A percentile compares a stretch with the other conserved stretches of the same genome.
Evolutionary conservation across 2,113 vertebrate genomes (phyloP).

Genomic region (Pica pica): DNA sequence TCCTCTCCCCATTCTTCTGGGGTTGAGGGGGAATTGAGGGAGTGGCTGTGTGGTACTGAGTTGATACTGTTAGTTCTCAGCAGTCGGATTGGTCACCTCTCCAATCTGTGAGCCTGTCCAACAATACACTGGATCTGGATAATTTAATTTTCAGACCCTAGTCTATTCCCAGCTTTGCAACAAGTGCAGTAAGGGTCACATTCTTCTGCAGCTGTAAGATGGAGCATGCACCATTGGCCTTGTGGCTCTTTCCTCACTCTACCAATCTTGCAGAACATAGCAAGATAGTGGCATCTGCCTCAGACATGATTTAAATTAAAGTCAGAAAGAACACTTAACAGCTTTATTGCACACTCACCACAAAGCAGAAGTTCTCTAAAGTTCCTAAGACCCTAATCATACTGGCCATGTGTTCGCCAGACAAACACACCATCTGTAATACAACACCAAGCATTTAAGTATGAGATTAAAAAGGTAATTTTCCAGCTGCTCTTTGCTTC

Average conservation of each 20-base stretch:
- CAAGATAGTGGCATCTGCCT: not conserved
- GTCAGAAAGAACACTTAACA: not conserved
- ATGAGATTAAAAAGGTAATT: conserved; percentile 3
- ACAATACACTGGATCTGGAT: not conserved
- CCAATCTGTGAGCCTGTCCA: not conserved
- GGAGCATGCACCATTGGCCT: fast-evolving
- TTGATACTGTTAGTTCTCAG: not conserved
- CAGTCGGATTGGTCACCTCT: not conserved
- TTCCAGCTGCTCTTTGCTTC: not conserved
- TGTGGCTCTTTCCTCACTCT: not conserved
- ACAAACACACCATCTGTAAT: not conserved
- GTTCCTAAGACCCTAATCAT: not conserved
- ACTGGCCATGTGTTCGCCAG: not conserved
- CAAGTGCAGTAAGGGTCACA: not conserved
- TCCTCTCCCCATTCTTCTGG: not conserved
- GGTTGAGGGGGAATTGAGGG: not conserved
- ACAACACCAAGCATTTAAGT: not conserved
- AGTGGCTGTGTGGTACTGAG: not conserved
- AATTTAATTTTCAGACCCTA: not conserved
- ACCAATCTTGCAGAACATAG: not conserved
- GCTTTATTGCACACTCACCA: not conserved
- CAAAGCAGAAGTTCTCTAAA: not conserved
- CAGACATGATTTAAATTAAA: not conserved
- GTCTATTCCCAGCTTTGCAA: not conserved
- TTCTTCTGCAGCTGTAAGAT: not conserved